Evolutionary conservation across 2,797 vertebrate genomes (phyloP), one percentile per base, ranked within the genome.

Genomic region (Parauchenoglanis punctatus): DNA sequence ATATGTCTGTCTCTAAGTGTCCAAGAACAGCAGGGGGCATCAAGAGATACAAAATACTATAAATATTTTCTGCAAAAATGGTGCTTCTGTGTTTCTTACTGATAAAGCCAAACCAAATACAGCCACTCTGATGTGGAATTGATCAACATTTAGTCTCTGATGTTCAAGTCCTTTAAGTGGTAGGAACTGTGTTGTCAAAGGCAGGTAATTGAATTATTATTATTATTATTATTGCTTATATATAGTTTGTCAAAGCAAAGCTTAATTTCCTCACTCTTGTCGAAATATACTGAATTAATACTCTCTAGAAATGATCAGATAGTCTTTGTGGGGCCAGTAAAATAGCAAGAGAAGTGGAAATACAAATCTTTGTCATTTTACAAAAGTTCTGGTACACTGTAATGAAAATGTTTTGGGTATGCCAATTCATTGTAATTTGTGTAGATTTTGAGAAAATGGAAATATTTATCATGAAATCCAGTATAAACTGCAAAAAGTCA

Each of bases 1-100:
- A 73, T 46, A 46, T 28, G 18, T 75, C 44, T 15, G 25, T 52
- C 13, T 7, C 46, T 15, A 52, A 2, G 52, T 77, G n/a, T 56
- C n/a, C 52, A 56, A 28, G 52, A 56, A 56, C n/a, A 77, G n/a
- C 49, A 56, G 75, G n/a, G n/a, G 75, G 52, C 75, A 77, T 10
- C 7, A 7, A 77, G 15, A 77, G 75, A 77, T 77, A 76, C 13
- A 76, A 76, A 76, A 28, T 52, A 52, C 73, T 76, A 7, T 76
- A 17, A 76, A 52, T 3, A 28, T 3, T 3, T 3, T 49, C 23
- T 52, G 7, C 13, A 77, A 77, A 54, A 28, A 4, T 54, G 6
- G 6, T 52, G 49, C 23, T 46, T 54, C 49, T 77, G 49, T 28
- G 2, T 11, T 76, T 13, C 46, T 46, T 23, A n/a, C 44, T 72